Conservation (phyloP, 2,113 vertebrate species). For the Enhydra lutris region DNA sequence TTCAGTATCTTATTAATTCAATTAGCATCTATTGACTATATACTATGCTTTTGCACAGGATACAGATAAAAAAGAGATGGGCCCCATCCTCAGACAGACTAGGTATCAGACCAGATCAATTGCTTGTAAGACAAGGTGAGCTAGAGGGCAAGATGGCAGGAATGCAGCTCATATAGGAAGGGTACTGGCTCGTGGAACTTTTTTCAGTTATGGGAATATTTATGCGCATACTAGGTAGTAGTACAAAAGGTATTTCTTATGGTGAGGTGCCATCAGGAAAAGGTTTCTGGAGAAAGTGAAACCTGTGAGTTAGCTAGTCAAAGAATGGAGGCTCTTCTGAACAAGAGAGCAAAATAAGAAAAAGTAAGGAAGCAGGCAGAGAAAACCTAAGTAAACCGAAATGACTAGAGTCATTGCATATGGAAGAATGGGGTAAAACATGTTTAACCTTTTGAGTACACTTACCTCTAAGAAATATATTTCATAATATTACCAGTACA, state of each 20-base stretch:
- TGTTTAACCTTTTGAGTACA: neutral
- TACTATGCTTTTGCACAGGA: neutral
- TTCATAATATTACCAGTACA: neutral
- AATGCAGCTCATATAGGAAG: neutral
- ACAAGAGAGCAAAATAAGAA: neutral
- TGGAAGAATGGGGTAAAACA: neutral
- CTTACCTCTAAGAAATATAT: neutral
- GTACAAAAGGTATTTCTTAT: conserved; percentile 3
- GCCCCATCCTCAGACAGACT: neutral
- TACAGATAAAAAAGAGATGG: neutral
- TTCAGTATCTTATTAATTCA: conserved; percentile 3
- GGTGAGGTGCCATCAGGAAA: neutral
- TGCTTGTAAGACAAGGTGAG: neutral
- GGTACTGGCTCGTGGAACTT: neutral
- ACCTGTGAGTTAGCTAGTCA: neutral
- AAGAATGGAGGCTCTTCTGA: neutral
- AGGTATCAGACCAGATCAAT: neutral
- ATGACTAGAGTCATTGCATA: neutral
- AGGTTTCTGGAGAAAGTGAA: neutral
- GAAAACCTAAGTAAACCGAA: neutral
- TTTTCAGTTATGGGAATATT: neutral
- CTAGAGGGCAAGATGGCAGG: neutral
- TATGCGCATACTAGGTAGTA: neutral
- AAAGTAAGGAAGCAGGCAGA: neutral
- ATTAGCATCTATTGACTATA: neutral